Percentiles rank a stretch among this genome's conserved stretches.
Conservation (phyloP, 2,797 vertebrate genomes). For the Spondyliosoma cantharus region DNA sequence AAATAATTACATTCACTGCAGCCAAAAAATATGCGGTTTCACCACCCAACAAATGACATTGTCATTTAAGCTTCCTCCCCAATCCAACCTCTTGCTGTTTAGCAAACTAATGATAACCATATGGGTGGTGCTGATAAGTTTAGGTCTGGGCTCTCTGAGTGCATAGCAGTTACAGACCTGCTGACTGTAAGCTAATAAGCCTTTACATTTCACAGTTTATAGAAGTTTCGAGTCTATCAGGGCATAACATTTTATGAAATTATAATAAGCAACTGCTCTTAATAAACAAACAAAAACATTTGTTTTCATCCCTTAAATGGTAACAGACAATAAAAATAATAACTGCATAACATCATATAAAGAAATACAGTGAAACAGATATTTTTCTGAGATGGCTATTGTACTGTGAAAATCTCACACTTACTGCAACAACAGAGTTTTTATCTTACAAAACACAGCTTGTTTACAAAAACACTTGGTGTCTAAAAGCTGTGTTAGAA, state of each 20-base stretch:
- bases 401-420: too few relatives aligned
- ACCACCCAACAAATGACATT: background rate
- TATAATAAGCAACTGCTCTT: too few relatives aligned
- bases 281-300: too few relatives aligned
- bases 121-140: conserved; percentile 62
- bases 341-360: too few relatives aligned
- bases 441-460: background rate
- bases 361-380: too few relatives aligned
- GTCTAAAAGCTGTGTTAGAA: background rate
- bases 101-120: conserved; percentile 42
- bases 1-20: background rate
- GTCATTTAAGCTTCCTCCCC: conserved; percentile 26
- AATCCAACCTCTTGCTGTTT: conserved; percentile 7
- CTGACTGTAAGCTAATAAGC: background rate
- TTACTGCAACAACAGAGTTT: background rate
- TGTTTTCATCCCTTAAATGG: too few relatives aligned
- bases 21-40: background rate
- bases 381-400: too few relatives aligned
- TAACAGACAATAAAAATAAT: too few relatives aligned
- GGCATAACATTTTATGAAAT: too few relatives aligned
- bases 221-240: too few relatives aligned
- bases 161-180: background rate
- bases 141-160: background rate
- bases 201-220: background rate
- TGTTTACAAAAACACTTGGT: background rate